A percentile compares a stretch with the other conserved stretches of the same genome.
Evolutionary conservation across 2,113 vertebrate genomes (phyloP).

Genomic region (Indicator indicator): DNA sequence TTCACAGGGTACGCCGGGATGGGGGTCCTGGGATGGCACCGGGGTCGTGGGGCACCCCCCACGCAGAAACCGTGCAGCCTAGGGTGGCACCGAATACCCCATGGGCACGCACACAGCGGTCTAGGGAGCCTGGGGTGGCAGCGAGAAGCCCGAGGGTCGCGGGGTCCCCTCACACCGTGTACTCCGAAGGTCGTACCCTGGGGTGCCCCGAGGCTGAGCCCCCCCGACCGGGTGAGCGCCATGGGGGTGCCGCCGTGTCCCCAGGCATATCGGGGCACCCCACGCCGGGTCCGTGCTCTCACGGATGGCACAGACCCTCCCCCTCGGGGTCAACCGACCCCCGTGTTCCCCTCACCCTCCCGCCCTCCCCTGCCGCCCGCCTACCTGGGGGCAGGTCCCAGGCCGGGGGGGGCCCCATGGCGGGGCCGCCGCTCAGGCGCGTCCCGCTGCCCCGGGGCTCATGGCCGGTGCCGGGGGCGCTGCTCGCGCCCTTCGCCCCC

Average conservation of each 20-base stretch:
- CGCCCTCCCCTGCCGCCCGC: constrained; percentile 46
- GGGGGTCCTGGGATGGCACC: too few species aligned
- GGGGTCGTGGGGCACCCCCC: too few species aligned
- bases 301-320: background rate
- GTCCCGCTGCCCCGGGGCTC: constrained; percentile 2
- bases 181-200: background rate
- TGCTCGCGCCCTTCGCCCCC: background rate
- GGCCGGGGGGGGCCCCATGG: constrained; percentile 71
- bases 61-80: too few species aligned
- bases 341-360: background rate
- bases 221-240: background rate
- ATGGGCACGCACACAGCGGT: background rate
- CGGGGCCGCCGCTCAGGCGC: constrained; percentile 40
- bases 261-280: background rate
- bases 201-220: background rate
- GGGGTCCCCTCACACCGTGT: background rate
- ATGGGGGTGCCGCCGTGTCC: background rate
- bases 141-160: background rate
- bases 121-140: background rate
- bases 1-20: too few species aligned
- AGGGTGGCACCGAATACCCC: too few species aligned
- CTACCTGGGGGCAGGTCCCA: constrained; percentile 64
- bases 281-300: background rate
- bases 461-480: constrained; percentile 4
- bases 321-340: background rate